Conservation (phyloP, 2,113 vertebrate genomes). For the Orcinus orca region DNA sequence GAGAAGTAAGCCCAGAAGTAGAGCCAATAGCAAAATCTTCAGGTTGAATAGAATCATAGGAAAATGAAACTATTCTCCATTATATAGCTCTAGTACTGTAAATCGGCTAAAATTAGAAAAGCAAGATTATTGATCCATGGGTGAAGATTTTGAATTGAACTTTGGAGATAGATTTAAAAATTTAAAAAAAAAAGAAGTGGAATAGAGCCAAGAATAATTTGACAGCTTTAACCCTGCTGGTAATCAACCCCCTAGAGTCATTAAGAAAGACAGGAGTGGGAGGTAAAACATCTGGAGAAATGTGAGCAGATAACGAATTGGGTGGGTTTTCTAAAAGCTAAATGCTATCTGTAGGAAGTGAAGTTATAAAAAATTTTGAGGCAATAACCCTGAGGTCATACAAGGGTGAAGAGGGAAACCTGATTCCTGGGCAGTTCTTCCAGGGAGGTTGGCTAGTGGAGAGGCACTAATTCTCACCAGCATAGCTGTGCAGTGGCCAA, state of each 20-base stretch:
- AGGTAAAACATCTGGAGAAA: conserved; percentile 79
- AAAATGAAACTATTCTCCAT: neutral
- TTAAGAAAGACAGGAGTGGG: conserved; percentile 77
- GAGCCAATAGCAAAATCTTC: neutral
- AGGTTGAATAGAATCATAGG: neutral
- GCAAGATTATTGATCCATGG: conserved; percentile 56
- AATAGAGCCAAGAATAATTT: conserved; percentile 72
- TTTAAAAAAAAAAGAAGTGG: neutral
- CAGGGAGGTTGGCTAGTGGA: neutral
- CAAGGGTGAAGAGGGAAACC: conserved; percentile 45
- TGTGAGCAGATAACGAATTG: conserved; percentile 69
- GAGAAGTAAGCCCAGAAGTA: neutral
- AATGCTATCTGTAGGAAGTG: conserved; percentile 66
- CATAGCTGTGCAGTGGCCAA: neutral
- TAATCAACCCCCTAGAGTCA: conserved; percentile 75
- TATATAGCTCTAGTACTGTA: neutral
- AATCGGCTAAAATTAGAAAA: neutral
- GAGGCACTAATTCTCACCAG: neutral
- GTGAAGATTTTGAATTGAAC: conserved; percentile 55
- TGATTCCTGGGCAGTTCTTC: conserved; percentile 25
- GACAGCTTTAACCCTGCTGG: conserved; percentile 74
- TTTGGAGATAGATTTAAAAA: conserved; percentile 38
- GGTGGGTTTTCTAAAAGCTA: conserved; percentile 72
- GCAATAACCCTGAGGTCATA: conserved; percentile 59
- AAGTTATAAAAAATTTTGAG: conserved; percentile 71